Evolutionary conservation across 1,140 invertebrate genomes (phyloP).

Genomic region (Anthonomus grandis): DNA sequence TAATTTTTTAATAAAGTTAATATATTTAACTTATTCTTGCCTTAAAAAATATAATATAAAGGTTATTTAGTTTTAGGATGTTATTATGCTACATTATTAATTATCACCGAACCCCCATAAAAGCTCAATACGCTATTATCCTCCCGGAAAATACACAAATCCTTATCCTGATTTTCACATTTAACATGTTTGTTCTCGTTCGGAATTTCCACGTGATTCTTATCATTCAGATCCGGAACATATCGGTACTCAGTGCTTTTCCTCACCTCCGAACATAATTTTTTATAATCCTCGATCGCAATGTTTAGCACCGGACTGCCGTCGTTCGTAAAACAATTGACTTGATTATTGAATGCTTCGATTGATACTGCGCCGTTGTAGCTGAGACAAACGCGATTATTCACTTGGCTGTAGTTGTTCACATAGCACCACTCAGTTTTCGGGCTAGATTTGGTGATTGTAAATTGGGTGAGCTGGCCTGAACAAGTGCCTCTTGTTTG

Average conservation of each 20-base stretch:
- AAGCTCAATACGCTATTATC: too few species aligned
- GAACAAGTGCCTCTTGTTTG: conserved; percentile 3
- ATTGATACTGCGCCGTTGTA: background rate
- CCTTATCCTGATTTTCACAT: conserved; percentile 13
- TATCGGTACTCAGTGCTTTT: conserved; percentile 4
- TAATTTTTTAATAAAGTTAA: too few species aligned
- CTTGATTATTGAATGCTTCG: background rate
- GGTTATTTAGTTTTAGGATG: too few species aligned
- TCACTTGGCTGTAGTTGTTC: conserved; percentile 1
- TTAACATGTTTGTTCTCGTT: conserved; percentile 18
- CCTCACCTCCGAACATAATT: conserved; percentile 6
- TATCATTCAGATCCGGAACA: conserved; percentile 7
- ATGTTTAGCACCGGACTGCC: background rate
- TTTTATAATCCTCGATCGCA: conserved; percentile 13
- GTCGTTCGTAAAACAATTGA: background rate
- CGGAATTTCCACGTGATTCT: conserved; percentile 8
- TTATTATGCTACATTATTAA: too few species aligned
- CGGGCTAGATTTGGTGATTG: conserved; percentile 11
- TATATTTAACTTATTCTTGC: too few species aligned
- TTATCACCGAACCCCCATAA: too few species aligned
- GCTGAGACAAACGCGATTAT: conserved; percentile 16
- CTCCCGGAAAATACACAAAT: conserved; percentile 20
- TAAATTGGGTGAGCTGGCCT: background rate
- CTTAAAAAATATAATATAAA: too few species aligned
- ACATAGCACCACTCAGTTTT: conserved; percentile 17